Base-by-base conservation (phyloP, 1,140 invertebrate genomes). In the Laupala kohalensis region DNA sequence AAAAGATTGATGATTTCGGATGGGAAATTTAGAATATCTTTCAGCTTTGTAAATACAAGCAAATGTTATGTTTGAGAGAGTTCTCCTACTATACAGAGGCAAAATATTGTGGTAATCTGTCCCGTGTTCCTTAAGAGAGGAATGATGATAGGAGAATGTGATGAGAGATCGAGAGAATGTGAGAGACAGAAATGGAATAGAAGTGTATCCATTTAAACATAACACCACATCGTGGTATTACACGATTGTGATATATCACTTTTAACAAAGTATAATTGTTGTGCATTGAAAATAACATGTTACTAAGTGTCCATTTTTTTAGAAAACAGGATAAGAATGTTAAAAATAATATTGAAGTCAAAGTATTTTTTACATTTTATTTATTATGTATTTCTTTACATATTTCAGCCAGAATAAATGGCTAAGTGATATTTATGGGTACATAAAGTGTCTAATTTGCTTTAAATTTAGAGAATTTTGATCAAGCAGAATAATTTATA, bases 211-310 rank as follows among this genome's bases (percentile, higher is more conserved):
- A 29, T 29, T 68, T 28, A 29, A 30, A 68, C n/a, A 67, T 68
- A 68, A 68, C 67, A 68, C 67, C 67, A 68, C 67, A 29, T 68
- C 67, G 67, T 37, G 67, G 29, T 68, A 30, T 29, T 4, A n/a
- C n/a, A n/a, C n/a, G n/a, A n/a, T n/a, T n/a, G n/a, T n/a, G n/a
- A n/a, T n/a, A 68, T 37, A 68, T 28, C 26, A 67, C 26, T 27
- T 28, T 28, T n/a, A 68, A n/a, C 29, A 23, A 68, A 23, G 29
- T 37, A 30, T 68, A 29, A 37, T 29, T 23, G 23, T 68, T 67
- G 28, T n/a, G 19, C n/a, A 30, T 30, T 29, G 27, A 68, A 68
- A 23, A 29, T 12, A 37, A 27, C 28, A 29, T 68, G 28, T 68
- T 68, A 29, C 29, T 29, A 24, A 28, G 29, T 68, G 24, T 68